These are phyloP conservation scores for Scaptomyza polygonia DNA, from an alignment of 2,888 invertebrate species.

Conservation along the genomic window DNA sequence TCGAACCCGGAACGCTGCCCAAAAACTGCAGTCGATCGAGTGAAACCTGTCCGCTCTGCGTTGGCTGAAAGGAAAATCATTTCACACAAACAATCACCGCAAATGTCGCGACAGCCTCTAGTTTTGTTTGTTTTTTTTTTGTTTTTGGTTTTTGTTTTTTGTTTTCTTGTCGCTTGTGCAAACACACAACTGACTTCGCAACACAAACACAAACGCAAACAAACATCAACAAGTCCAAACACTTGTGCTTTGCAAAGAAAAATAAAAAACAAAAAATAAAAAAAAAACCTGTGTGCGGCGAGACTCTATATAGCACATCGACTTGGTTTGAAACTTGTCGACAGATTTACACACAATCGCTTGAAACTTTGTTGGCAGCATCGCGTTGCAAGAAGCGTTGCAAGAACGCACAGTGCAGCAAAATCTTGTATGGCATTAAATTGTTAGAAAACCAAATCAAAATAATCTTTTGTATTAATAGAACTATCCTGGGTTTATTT, in stretches of 20 bases:
- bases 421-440: background rate
- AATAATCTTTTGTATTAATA: background rate
- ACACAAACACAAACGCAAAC: constrained; percentile 19
- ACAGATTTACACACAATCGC: constrained; percentile 71
- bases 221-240: constrained; percentile 49
- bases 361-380: constrained; percentile 49
- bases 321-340: constrained; percentile 57
- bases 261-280: constrained; percentile 12
- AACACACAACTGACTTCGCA: constrained; percentile 40
- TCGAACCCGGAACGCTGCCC: constrained; percentile 71
- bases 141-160: background rate
- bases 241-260: constrained; percentile 41
- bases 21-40: constrained; percentile 60
- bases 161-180: constrained; percentile 59
- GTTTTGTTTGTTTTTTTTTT: background rate
- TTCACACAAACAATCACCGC: constrained; percentile 72
- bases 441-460: background rate
- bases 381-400: constrained; percentile 15
- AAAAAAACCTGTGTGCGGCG: constrained; percentile 22
- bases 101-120: constrained; percentile 27
- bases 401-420: constrained; percentile 31
- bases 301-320: constrained; percentile 52
- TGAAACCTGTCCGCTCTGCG: constrained; percentile 69
- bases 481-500: background rate
- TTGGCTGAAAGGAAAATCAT: constrained; percentile 72